Evolutionary conservation across 2,888 invertebrate species (phyloP).

Genomic region (Criorhina ranunculi): DNA sequence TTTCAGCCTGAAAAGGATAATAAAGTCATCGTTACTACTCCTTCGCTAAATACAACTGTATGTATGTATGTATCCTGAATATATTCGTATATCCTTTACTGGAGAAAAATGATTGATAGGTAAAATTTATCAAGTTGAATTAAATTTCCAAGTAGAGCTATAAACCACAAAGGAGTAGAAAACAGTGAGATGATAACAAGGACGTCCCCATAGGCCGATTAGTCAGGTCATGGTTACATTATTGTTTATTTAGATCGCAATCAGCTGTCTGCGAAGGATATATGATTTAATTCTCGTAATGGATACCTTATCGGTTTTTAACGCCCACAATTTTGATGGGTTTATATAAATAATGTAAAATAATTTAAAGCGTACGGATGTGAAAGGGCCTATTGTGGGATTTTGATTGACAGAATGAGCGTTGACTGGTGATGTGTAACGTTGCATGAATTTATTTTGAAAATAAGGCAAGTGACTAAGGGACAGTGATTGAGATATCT

Average conservation of each 20-base stretch:
- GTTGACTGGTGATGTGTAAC: neutral
- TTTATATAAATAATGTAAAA: neutral
- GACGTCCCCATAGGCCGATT: neutral
- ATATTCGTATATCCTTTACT: too few relatives aligned
- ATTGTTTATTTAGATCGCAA: slow-evolving; percentile 14
- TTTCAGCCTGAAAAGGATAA: neutral
- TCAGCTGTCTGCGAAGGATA: slow-evolving; percentile 13
- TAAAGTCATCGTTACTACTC: neutral
- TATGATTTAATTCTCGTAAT: neutral
- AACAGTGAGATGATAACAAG: neutral
- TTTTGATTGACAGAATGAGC: neutral
- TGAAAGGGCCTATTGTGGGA: neutral
- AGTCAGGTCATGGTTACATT: slow-evolving; percentile 12
- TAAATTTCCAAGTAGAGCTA: neutral
- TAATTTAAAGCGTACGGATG: neutral
- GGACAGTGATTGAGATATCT: too few relatives aligned
- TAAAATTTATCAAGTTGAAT: neutral
- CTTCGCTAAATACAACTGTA: neutral
- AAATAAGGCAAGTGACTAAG: neutral
- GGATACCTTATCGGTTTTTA: neutral
- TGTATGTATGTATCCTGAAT: too few relatives aligned
- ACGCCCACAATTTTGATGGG: neutral
- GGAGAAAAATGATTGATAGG: slow-evolving; percentile 6
- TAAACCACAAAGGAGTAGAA: neutral
- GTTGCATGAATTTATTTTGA: neutral